These are phyloP conservation scores for Drosophila neotestacea DNA, from an alignment of 2,888 invertebrate genomes.

Conservation along the genomic window DNA sequence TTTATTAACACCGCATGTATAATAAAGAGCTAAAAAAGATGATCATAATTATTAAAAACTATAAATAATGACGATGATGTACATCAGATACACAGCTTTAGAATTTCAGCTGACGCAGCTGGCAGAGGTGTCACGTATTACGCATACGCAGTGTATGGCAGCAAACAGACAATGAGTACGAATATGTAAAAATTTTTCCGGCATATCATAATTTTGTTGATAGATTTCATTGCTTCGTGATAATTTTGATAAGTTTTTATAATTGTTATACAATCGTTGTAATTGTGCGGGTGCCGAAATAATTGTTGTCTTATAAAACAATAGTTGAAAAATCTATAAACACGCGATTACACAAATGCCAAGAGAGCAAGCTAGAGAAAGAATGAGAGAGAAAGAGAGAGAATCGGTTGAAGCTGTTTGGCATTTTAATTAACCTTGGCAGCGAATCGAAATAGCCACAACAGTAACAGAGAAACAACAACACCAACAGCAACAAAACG, in stretches of 20 bases:
- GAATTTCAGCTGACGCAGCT: slow-evolving; percentile 45
- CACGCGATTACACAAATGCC: slow-evolving; percentile 67
- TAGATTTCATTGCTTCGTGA: slow-evolving; percentile 56
- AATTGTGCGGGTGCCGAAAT: slow-evolving; percentile 53
- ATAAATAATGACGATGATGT: slow-evolving; percentile 3
- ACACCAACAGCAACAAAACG: slow-evolving; percentile 18
- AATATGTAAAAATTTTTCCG: slow-evolving; percentile 39
- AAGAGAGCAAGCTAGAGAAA: slow-evolving; percentile 14
- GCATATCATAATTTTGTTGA: slow-evolving; percentile 37
- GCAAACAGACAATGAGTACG: slow-evolving; percentile 23
- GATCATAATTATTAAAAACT: slow-evolving; percentile 19
- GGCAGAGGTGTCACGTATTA: slow-evolving; percentile 59
- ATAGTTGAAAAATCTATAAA: slow-evolving; percentile 57
- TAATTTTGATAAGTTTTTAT: slow-evolving; percentile 65
- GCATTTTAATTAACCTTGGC: slow-evolving; percentile 80
- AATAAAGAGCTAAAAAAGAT: slow-evolving; percentile 8
- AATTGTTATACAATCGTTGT: slow-evolving; percentile 57
- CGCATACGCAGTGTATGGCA: slow-evolving; percentile 69
- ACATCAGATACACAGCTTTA: slow-evolving; percentile 14
- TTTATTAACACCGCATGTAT: slow-evolving; percentile 50
- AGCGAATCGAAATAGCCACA: slow-evolving; percentile 64
- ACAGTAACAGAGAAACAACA: slow-evolving; percentile 26
- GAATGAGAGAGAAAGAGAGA: slow-evolving; percentile 4
- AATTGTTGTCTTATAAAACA: slow-evolving; percentile 66
- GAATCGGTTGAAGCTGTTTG: slow-evolving; percentile 54